phyloP scores from a whole-genome alignment of 2,888 invertebrate genomes.

The Pseudoips prasinana region DNA sequence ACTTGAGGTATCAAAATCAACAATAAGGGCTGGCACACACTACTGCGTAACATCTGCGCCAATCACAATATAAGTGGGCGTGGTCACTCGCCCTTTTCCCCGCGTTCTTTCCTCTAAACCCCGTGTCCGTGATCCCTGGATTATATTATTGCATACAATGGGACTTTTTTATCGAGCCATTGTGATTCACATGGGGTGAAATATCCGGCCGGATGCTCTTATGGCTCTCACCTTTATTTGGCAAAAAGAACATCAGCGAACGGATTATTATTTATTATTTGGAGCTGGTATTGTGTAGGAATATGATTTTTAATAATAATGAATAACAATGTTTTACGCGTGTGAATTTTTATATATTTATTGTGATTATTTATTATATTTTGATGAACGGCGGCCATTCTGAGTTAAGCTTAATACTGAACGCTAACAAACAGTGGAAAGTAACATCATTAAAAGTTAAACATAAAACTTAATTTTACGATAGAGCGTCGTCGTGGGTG shows the following conservation, averaged over 20 bases:
- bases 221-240: conserved; percentile 72
- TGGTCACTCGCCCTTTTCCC: conserved; percentile 51
- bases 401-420: no score
- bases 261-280: conserved; percentile 61
- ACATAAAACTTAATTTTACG: conserved; percentile 15
- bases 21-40: conserved; percentile 56
- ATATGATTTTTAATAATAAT: no score
- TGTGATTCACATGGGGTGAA: conserved; percentile 76
- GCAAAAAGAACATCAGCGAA: conserved; percentile 68
- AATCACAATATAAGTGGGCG: conserved; percentile 79
- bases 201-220: conserved; percentile 80
- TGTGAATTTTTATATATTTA: no score
- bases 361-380: no score
- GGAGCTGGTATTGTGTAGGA: no score
- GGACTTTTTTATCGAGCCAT: conserved; percentile 75
- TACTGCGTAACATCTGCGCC: conserved; percentile 74
- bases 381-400: no score
- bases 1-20: conserved; percentile 31
- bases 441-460: background rate
- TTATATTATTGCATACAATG: conserved; percentile 77
- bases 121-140: conserved; percentile 61
- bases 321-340: no score
- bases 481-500: conserved; percentile 7
- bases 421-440: no score
- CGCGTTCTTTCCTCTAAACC: conserved; percentile 38